Evolutionary conservation across 1,140 invertebrate genomes (phyloP).

Genomic region (Leptinotarsa defecta): DNA sequence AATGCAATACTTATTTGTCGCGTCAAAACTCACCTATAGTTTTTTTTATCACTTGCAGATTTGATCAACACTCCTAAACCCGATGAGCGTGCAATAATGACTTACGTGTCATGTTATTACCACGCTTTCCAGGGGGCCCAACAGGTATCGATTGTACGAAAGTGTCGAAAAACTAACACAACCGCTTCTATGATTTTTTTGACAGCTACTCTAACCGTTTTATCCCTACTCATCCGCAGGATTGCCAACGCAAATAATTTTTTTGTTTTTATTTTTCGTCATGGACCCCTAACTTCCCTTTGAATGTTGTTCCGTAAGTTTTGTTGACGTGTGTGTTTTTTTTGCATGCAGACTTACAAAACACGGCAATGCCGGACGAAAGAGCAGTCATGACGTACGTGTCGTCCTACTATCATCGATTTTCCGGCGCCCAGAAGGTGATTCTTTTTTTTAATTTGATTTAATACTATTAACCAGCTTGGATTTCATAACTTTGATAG

Average conservation of each 20-base stretch:
- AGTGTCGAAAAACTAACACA: slow-evolving; percentile 33
- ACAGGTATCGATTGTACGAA: slow-evolving; percentile 71
- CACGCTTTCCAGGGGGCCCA: slow-evolving; percentile 98
- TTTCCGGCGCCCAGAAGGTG: slow-evolving; percentile 99
- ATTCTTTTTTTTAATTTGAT: slow-evolving; percentile 24
- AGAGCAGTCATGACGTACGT: slow-evolving; percentile 99
- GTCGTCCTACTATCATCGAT: slow-evolving; percentile 99
- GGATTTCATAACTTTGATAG: background rate
- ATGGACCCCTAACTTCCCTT: background rate
- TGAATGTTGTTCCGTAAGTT: slow-evolving; percentile 12
- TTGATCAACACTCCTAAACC: slow-evolving; percentile 97
- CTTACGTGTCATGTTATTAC: slow-evolving; percentile 98
- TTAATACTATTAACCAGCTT: background rate
- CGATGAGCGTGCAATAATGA: slow-evolving; percentile 97
- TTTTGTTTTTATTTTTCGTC: slow-evolving; percentile 28
- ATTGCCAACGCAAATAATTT: background rate
- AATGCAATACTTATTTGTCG: no score
- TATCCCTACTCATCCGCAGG: background rate
- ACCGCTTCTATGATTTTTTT: slow-evolving; percentile 23
- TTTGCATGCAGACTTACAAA: slow-evolving; percentile 89
- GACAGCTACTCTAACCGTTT: background rate
- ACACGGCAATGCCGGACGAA: slow-evolving; percentile 98
- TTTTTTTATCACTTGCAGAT: slow-evolving; percentile 68
- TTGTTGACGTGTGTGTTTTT: slow-evolving; percentile 22
- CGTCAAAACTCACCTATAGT: no score